phyloP scores from a whole-genome alignment of 2,797 vertebrate genomes.

The Geotrypetes seraphini region DNA sequence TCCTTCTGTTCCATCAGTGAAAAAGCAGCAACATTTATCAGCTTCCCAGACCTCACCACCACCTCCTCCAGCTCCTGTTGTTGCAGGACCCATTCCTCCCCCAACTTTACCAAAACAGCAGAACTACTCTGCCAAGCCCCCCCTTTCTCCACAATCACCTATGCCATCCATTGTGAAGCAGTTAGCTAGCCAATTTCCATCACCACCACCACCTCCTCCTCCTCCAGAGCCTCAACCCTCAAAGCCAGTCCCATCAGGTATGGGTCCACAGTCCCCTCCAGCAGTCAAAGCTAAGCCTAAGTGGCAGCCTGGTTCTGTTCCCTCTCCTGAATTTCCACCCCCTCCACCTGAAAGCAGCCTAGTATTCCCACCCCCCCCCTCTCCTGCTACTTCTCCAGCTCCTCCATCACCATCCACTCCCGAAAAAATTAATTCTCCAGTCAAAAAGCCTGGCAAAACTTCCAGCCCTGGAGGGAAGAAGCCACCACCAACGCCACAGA shows the following conservation, averaged over 20 bases:
- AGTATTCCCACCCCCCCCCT: slow-evolving; percentile 45
- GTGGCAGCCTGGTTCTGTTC: slow-evolving; percentile 71
- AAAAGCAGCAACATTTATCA: slow-evolving; percentile 74
- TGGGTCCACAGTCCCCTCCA: slow-evolving; percentile 73
- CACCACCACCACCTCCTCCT: slow-evolving; percentile 55
- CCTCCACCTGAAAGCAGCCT: slow-evolving; percentile 74
- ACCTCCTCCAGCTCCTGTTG: slow-evolving; percentile 24
- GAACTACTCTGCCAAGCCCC: slow-evolving; percentile 63
- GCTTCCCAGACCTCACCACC: slow-evolving; percentile 27
- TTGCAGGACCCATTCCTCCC: slow-evolving; percentile 61
- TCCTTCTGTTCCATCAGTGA: slow-evolving; percentile 56
- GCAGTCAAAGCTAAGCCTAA: slow-evolving; percentile 88
- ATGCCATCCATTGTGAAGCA: slow-evolving; percentile 69
- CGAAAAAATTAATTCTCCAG: slow-evolving; percentile 61
- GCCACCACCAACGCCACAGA: slow-evolving; percentile 80
- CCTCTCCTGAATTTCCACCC: slow-evolving; percentile 79
- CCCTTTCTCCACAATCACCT: slow-evolving; percentile 45
- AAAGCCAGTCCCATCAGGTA: slow-evolving; percentile 47
- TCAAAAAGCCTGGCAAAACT: slow-evolving; percentile 61
- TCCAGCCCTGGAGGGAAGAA: slow-evolving; percentile 67
- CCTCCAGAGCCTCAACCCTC: slow-evolving; percentile 38
- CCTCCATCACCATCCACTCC: slow-evolving; percentile 59
- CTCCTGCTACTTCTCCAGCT: slow-evolving; percentile 43
- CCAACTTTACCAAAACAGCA: slow-evolving; percentile 81
- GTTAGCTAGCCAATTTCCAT: slow-evolving; percentile 79